Evolutionary conservation across 2,113 vertebrate genomes (phyloP).

Genomic region (Nasalis larvatus): DNA sequence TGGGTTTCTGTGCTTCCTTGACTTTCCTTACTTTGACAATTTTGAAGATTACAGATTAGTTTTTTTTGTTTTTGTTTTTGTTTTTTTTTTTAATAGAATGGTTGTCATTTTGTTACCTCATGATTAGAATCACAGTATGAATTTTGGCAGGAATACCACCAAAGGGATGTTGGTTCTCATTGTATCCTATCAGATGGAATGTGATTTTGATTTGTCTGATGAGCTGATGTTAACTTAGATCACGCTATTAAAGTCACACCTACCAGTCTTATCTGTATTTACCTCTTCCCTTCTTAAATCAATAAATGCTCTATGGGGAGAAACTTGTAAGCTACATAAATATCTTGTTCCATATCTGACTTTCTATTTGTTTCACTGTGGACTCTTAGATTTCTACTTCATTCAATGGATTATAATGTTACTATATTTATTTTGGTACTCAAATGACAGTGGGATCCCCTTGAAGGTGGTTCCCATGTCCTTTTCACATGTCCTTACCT

Average conservation of each 20-base stretch:
- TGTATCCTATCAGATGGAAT: background rate
- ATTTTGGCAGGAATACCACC: background rate
- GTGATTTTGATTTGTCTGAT: constrained; percentile 34
- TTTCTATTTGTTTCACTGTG: background rate
- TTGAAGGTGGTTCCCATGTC: background rate
- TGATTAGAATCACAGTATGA: background rate
- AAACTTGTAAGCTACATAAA: background rate
- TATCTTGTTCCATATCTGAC: background rate
- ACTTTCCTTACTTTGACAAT: background rate
- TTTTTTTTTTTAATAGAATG: background rate
- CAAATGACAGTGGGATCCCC: background rate
- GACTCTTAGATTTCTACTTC: background rate
- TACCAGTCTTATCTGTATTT: background rate
- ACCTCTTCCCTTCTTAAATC: background rate
- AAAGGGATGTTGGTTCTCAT: background rate
- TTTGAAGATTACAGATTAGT: background rate
- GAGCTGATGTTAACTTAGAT: background rate
- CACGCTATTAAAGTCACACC: background rate
- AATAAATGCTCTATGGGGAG: background rate
- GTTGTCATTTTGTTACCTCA: background rate
- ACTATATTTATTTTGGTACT: background rate
- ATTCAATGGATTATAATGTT: background rate
- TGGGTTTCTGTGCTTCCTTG: background rate
- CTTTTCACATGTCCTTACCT: background rate
- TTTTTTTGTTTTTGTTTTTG: background rate